phyloP scores from a whole-genome alignment of 2,888 invertebrate genomes.

The Galerucella pusilla region DNA sequence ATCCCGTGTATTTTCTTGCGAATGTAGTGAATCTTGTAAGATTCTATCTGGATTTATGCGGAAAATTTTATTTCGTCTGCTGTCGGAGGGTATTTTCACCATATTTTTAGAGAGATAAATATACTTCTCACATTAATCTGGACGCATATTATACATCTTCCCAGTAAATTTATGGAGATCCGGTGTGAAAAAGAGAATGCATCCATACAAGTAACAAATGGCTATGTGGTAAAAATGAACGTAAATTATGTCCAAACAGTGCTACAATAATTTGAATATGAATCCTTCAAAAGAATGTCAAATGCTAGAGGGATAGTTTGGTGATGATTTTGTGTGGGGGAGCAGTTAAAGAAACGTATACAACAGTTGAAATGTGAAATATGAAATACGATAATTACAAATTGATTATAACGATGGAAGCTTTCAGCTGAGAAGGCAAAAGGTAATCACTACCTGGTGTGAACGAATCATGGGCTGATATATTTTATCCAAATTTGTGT shows the following conservation, averaged over 20 bases:
- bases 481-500: too few species aligned
- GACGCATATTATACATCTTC: conserved; percentile 26
- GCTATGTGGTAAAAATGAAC: conserved; percentile 20
- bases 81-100: conserved; percentile 15
- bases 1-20: background rate
- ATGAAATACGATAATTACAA: too few species aligned
- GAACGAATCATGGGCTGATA: too few species aligned
- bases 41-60: conserved; percentile 12
- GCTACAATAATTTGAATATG: too few species aligned
- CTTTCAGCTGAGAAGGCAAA: too few species aligned
- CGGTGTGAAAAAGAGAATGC: conserved; percentile 26
- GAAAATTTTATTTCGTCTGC: conserved; percentile 13
- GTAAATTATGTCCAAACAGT: conserved; percentile 13
- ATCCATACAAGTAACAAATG: conserved; percentile 18
- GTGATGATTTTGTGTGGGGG: too few species aligned
- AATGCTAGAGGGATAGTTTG: too few species aligned
- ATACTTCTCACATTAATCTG: conserved; percentile 31
- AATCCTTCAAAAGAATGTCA: too few species aligned
- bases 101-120: conserved; percentile 25
- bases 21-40: background rate
- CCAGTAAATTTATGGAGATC: conserved; percentile 31
- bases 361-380: too few species aligned
- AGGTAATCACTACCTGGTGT: too few species aligned
- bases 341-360: too few species aligned
- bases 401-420: too few species aligned